Evolutionary conservation across 2,113 vertebrate genomes (phyloP), one percentile per base, ranked within the genome.

Genomic region (Chamaea fasciata): DNA sequence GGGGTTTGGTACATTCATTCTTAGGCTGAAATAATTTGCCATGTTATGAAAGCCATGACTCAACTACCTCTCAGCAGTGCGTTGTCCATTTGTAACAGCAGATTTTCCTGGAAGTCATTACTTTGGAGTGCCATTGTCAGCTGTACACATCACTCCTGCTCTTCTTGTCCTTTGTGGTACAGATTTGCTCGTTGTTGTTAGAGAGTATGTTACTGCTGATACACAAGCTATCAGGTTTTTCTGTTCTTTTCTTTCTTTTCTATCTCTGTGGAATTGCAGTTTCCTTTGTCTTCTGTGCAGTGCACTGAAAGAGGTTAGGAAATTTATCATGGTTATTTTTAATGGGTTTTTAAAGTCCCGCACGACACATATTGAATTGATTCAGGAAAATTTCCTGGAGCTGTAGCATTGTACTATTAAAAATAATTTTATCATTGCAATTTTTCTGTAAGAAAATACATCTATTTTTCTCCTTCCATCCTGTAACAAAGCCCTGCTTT

Each of bases 291-390:
- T 96, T 95, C 85, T 87, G 19, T 1, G 3, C 77, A 44, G 28
- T 81, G 90, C 79, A 35, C 44, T 75, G 85, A 88, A 92, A 82
- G 94, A 96, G 87, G 91, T 87, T 95, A 77, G 90, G 75, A 94
- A 95, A 95, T 95, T 94, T 82, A 94, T 95, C 88, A 90, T 41
- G 42, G 76, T 92, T 97, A 77, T 94, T 95, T 94, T 96, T 94
- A 95, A 92, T 95, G 90, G 92, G 44, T 64, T 96, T 96, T 97
- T 90, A 37, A 94, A 90, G 87, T 94, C 85, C 13, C 0, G 27
- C 60, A 71, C 0, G 1, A 86, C 88, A 69, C 67, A 78, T 77
- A 90, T 90, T 94, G 95, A 86, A 95, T 92, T 89, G 94, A 92
- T 93, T 94, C 89, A 73, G 67, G 87, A 87, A 89, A 83, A 92